A percentile compares a stretch with the other conserved stretches of the same genome.
Evolutionary conservation across 2,797 vertebrate genomes (phyloP).

Genomic region (Brachymystax lenok): DNA sequence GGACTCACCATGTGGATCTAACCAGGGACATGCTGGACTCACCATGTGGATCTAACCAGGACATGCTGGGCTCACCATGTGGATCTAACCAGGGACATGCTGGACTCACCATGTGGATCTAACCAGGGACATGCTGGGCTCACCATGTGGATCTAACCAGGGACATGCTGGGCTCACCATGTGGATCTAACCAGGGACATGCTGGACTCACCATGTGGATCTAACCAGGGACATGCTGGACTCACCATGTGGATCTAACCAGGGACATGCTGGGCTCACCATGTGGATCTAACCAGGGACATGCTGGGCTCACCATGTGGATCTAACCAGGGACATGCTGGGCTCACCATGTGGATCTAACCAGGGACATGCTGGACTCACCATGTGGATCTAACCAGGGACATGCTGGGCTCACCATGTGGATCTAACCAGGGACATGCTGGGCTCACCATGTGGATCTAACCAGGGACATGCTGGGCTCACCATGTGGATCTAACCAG

Average conservation of each 20-base stretch:
- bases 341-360: background rate
- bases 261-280: background rate
- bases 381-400: no score
- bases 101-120: background rate
- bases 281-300: background rate
- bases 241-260: no score
- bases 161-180: no score
- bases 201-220: background rate
- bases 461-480: no score
- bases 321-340: background rate
- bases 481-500: no score
- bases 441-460: background rate
- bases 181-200: background rate
- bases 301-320: no score
- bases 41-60: no score
- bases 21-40: background rate
- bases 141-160: no score
- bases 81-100: background rate
- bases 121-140: no score
- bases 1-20: no score
- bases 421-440: background rate
- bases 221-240: background rate
- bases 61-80: no score
- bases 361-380: background rate
- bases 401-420: no score